Evolutionary conservation across 2,113 vertebrate species (phyloP), one percentile per base, ranked within the genome.

Genomic region (Poecilia latipinna): DNA sequence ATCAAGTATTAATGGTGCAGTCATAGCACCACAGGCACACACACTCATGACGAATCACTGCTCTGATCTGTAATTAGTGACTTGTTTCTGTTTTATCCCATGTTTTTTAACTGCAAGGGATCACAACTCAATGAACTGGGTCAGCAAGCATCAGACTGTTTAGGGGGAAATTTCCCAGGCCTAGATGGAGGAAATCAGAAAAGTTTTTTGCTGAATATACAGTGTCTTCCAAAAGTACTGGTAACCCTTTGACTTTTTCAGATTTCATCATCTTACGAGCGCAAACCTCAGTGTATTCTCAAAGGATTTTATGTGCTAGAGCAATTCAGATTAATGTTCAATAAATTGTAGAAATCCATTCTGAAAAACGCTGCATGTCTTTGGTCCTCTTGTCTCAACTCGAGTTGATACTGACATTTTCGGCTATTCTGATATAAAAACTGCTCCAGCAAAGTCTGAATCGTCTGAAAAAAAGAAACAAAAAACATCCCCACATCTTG

Each of bases 41-140:
- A 84, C 70, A 76, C 67, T 80, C 72, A 82, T 82, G 72, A 82
- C 76, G 77, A 83, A 85, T 83, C 73, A 62, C 68, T 72, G 72
- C 61, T 65, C 65, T 51, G 74, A 65, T 73, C 78, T 76, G 24
- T 26, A 61, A 69, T 33, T n/a, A 68, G 8, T 2, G 8, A 6
- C 4, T 24, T 24, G 22, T 33, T 24, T 69, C 57, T 12, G 22
- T 8, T 57, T 69, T 51, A 29, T 33, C 54, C 8, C 1, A 12
- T 54, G 35, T 32, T 22, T 31, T 61, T 61, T 67, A 67, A 67
- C 39, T 67, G 65, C 12, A 26, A 26, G 39, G n/a, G 4, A 67
- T 67, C 37, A 42, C 35, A 42, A 42, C 4, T 13, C 42, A 12
- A 44, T 26, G 15, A 7, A 63, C 17, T 17, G 61, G 24, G 13